These are phyloP conservation scores for Brachionus calyciflorus DNA, from an alignment of 1,140 invertebrate species.

Conservation along the genomic window DNA sequence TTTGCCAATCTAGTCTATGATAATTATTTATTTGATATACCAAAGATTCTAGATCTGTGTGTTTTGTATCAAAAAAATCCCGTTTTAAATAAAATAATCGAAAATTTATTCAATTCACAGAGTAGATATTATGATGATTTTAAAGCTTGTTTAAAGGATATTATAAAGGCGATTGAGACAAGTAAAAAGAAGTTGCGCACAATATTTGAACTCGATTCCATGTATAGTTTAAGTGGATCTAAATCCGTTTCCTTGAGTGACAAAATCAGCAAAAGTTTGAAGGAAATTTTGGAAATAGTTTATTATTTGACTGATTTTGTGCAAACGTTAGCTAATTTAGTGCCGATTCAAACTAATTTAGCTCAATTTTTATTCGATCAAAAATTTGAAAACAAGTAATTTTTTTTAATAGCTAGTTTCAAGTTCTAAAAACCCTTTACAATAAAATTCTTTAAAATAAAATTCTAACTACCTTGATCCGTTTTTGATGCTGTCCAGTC, in stretches of 20 bases:
- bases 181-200: constrained; percentile 17
- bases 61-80: constrained; percentile 26
- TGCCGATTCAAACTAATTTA: constrained; percentile 1
- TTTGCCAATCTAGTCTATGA: constrained; percentile 42
- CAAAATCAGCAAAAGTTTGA: not conserved
- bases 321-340: not conserved
- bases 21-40: constrained; percentile 43
- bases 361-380: constrained; percentile 13
- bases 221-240: not conserved
- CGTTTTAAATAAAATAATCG: not conserved
- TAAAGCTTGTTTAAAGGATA: constrained; percentile 4
- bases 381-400: constrained; percentile 32
- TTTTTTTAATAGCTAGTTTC: not conserved
- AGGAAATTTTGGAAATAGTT: constrained; percentile 23
- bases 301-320: constrained; percentile 44
- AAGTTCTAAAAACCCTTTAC: too few species aligned
- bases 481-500: too few species aligned
- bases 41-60: constrained; percentile 33
- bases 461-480: too few species aligned
- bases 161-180: constrained; percentile 36
- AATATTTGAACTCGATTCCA: constrained; percentile 33
- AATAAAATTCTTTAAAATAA: too few species aligned
- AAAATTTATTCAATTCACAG: constrained; percentile 41
- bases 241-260: not conserved
- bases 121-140: constrained; percentile 27